phyloP scores from a whole-genome alignment of 1,140 invertebrate genomes.

The Macrotrachela quadricornifera region DNA sequence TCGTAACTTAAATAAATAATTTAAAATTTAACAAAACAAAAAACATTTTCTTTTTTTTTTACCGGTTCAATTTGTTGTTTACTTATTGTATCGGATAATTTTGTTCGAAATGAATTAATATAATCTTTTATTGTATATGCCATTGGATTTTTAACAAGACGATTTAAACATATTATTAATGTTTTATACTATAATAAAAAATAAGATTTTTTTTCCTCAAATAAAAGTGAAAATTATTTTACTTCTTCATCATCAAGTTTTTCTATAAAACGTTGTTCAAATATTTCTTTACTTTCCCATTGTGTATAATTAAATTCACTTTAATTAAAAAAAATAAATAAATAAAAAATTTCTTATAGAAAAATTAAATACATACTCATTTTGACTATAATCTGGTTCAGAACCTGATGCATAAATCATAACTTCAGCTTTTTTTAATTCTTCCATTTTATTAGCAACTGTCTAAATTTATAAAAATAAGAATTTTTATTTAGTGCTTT shows the following conservation, averaged over 20 bases:
- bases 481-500: too few species aligned
- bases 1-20: conserved; percentile 37
- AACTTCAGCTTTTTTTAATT: conserved; percentile 46
- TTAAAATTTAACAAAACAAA: conserved; percentile 8
- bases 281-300: conserved; percentile 45
- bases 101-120: conserved; percentile 44
- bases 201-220: too few species aligned
- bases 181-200: conserved; percentile 39
- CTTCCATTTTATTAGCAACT: conserved; percentile 40
- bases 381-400: conserved; percentile 33
- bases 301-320: conserved; percentile 36
- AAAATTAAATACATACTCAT: neutral
- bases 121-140: conserved; percentile 40
- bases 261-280: conserved; percentile 50
- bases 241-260: conserved; percentile 42
- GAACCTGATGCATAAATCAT: conserved; percentile 38
- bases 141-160: conserved; percentile 47
- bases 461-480: too few species aligned
- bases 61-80: conserved; percentile 4
- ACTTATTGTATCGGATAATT: conserved; percentile 32
- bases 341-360: neutral
- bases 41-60: conserved; percentile 4
- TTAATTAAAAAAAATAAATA: conserved; percentile 14
- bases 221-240: conserved; percentile 12
- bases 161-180: conserved; percentile 48